Base-by-base conservation (phyloP, 2,888 invertebrate species). In the Omphaloscelis lunosa region DNA sequence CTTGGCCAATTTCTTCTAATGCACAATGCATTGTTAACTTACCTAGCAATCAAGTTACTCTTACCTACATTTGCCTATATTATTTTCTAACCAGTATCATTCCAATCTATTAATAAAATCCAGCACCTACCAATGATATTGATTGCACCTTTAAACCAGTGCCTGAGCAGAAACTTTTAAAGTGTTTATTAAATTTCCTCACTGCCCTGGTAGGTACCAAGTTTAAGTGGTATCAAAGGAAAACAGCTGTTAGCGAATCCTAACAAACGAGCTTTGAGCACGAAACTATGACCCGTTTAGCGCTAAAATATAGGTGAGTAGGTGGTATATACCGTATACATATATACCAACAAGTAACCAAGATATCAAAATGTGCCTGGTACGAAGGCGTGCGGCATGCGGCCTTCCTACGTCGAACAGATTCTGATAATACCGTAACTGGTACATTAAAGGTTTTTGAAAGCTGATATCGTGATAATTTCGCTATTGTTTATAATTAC, bases 261-360 rank as follows among this genome's bases (percentile, higher is more conserved):
- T 89, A 87, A 91, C 88, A 92, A 95, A 95, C 83, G 92, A 89
- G 89, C 84, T 84, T 75, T 81, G 84, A 91, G 89, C 95, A 95
- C 95, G 95, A 91, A 92, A 89, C 84, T 77, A 83, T 88, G 92
- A 90, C 91, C 92, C 88, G 90, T 90, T 93, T 92, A 91, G 80
- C 83, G 77, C 86, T 79, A 85, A 88, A 91, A 93, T 92, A 89
- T 93, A 91, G 92, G 92, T 90, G 90, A 92, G 84, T 89, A 90
- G 89, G 88, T 90, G 74, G 88, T 89, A 85, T 86, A 86, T 74
- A 77, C 88, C 82, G 48, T 51, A 68, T 67, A 75, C n/a, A 27
- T 81, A 61, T 79, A 61, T 45, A 81, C 29, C 61, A n/a, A 17
- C 17, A 34, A 45, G 45, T 45, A 75, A 66, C 70, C 77, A 71